phyloP scores from a whole-genome alignment of 2,797 vertebrate genomes.

The Acanthurus leucopareius region DNA sequence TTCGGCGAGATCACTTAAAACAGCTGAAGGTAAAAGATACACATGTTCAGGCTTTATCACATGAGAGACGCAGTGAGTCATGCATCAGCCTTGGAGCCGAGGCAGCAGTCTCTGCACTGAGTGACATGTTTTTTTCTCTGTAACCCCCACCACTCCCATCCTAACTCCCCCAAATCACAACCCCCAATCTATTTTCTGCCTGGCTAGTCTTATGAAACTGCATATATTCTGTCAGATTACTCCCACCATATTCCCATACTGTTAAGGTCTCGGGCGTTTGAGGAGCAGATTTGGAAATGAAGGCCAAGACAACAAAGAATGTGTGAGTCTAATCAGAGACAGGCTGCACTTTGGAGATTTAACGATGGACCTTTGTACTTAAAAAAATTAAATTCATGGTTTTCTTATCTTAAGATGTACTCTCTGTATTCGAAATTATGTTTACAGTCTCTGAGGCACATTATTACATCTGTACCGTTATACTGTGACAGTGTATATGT shows the following conservation, averaged over 20 bases:
- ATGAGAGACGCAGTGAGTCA: slow-evolving; percentile 53
- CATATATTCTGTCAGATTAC: slow-evolving; percentile 90
- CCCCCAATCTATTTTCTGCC: slow-evolving; percentile 91
- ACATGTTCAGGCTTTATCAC: slow-evolving; percentile 58
- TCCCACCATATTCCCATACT: slow-evolving; percentile 83
- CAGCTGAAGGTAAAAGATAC: slow-evolving; percentile 43
- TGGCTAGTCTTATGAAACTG: slow-evolving; percentile 90
- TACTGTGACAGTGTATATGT: neutral
- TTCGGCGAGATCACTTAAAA: slow-evolving; percentile 22
- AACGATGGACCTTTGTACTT: slow-evolving; percentile 20
- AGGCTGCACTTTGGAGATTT: slow-evolving; percentile 29
- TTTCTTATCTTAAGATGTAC: slow-evolving; percentile 37
- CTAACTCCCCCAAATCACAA: slow-evolving; percentile 71
- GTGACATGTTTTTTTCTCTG: slow-evolving; percentile 88
- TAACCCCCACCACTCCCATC: slow-evolving; percentile 57
- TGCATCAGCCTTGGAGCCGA: slow-evolving; percentile 49
- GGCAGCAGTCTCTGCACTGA: slow-evolving; percentile 75
- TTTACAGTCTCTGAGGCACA: slow-evolving; percentile 16
- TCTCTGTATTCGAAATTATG: slow-evolving; percentile 36
- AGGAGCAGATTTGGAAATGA: slow-evolving; percentile 60
- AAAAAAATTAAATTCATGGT: slow-evolving; percentile 32
- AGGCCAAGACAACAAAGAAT: slow-evolving; percentile 42
- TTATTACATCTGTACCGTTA: slow-evolving; percentile 18
- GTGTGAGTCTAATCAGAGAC: slow-evolving; percentile 47
- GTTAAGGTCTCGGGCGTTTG: slow-evolving; percentile 54